Evolutionary conservation across 2,888 invertebrate genomes (phyloP).

Genomic region (Drosophila mayaguana): DNA sequence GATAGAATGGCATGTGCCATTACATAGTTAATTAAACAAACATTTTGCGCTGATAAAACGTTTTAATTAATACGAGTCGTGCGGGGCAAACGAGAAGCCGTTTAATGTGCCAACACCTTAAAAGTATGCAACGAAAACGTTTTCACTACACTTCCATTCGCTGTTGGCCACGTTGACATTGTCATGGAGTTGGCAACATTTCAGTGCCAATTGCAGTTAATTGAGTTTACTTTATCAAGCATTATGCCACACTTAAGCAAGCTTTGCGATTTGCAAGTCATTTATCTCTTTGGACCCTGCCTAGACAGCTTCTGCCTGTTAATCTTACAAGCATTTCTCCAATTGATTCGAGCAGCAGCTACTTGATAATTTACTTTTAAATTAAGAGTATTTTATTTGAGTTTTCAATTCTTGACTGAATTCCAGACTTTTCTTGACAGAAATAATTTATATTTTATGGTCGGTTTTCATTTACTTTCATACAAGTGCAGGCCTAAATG

Average conservation of each 20-base stretch:
- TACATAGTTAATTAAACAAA: conserved; percentile 79
- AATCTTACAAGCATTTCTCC: not conserved
- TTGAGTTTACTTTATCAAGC: not conserved
- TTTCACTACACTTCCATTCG: conserved; percentile 21
- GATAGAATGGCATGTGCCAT: conserved; percentile 56
- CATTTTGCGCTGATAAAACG: conserved; percentile 72
- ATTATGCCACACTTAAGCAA: not conserved
- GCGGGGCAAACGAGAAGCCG: conserved; percentile 40
- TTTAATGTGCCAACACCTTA: conserved; percentile 56
- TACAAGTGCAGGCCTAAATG: too few relatives aligned
- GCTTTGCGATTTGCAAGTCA: not conserved
- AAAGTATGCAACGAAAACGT: conserved; percentile 61
- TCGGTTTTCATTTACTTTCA: not conserved
- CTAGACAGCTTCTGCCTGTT: not conserved
- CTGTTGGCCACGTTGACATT: not conserved
- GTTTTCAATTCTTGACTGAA: not conserved
- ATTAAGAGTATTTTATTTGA: not conserved
- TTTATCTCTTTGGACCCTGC: not conserved
- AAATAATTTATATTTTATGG: not conserved
- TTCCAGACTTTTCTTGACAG: not conserved
- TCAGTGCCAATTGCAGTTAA: too few relatives aligned
- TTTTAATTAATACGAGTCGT: conserved; percentile 71
- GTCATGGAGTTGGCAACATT: not conserved
- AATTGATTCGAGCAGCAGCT: not conserved
- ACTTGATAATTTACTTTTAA: not conserved